These are phyloP conservation scores for Ditylenchus dipsaci DNA, from an alignment of 1,140 invertebrate species.

Conservation along the genomic window DNA sequence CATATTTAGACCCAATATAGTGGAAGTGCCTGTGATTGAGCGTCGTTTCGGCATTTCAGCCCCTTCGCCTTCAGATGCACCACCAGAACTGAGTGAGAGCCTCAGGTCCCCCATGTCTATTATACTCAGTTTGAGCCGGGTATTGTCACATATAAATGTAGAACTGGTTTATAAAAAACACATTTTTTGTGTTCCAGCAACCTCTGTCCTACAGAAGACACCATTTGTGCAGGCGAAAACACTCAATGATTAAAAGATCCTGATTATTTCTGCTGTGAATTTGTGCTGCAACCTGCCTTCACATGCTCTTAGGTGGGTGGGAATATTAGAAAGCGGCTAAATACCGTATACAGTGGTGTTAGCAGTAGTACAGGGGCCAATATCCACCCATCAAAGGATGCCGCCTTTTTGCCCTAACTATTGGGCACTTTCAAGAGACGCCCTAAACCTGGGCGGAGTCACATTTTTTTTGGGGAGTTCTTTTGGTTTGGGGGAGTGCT, in stretches of 20 bases:
- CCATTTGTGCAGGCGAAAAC: conserved; percentile 32
- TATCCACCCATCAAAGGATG: too few relatives aligned
- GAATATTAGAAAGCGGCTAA: too few relatives aligned
- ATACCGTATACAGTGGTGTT: too few relatives aligned
- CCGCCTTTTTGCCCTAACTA: too few relatives aligned
- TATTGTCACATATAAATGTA: background rate
- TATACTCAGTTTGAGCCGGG: conserved; percentile 11
- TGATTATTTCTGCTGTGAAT: conserved; percentile 53
- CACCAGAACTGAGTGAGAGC: conserved; percentile 3
- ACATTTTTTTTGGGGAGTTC: too few relatives aligned
- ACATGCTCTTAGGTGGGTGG: conserved; percentile 41
- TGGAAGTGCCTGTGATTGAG: conserved; percentile 36
- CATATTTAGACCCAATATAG: conserved; percentile 38
- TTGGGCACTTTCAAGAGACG: too few relatives aligned
- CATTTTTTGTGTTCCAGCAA: conserved; percentile 33
- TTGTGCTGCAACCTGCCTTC: conserved; percentile 51
- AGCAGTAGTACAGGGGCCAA: too few relatives aligned
- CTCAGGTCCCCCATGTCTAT: conserved; percentile 23
- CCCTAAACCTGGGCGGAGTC: too few relatives aligned
- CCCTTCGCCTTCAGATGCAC: conserved; percentile 25
- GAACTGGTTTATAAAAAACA: background rate
- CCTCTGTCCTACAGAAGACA: conserved; percentile 27
- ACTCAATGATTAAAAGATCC: conserved; percentile 51
- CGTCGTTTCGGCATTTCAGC: conserved; percentile 42
- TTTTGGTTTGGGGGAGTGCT: too few relatives aligned